Evolutionary conservation across 2,113 vertebrate species (phyloP).

Genomic region (Montifringilla adamsi): DNA sequence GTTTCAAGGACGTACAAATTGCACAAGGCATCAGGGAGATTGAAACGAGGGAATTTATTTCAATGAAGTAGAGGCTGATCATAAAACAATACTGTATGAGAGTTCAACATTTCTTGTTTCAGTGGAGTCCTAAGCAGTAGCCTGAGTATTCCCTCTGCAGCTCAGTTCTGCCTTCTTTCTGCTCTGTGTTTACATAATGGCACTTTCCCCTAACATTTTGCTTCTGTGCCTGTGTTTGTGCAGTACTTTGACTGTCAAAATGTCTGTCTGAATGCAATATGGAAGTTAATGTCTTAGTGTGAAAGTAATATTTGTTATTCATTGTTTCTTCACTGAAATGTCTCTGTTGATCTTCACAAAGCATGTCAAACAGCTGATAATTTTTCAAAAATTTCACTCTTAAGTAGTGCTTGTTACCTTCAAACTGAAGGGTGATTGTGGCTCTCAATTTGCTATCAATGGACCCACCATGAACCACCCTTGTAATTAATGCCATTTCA

Average conservation of each 20-base stretch:
- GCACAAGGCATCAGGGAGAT: background rate
- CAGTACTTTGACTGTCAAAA: background rate
- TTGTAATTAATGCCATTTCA: background rate
- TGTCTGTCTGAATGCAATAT: background rate
- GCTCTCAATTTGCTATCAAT: background rate
- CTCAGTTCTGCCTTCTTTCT: background rate
- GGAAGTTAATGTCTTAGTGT: background rate
- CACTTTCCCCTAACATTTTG: background rate
- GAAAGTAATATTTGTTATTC: constrained; percentile 22
- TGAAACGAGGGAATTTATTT: background rate
- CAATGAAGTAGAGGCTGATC: background rate
- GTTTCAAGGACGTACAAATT: background rate
- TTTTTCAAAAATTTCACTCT: background rate
- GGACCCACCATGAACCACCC: background rate
- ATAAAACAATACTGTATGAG: background rate
- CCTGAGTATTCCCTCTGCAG: background rate
- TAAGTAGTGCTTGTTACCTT: background rate
- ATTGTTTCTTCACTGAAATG: background rate
- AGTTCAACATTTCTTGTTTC: background rate
- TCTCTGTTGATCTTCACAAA: constrained; percentile 26
- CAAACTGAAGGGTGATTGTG: background rate
- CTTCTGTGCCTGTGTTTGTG: background rate
- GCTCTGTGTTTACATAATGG: background rate
- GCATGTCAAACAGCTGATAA: background rate
- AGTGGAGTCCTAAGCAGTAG: background rate